These are phyloP conservation scores for Cynaeus angustus DNA, from an alignment of 2,888 invertebrate species.

Conservation along the genomic window DNA sequence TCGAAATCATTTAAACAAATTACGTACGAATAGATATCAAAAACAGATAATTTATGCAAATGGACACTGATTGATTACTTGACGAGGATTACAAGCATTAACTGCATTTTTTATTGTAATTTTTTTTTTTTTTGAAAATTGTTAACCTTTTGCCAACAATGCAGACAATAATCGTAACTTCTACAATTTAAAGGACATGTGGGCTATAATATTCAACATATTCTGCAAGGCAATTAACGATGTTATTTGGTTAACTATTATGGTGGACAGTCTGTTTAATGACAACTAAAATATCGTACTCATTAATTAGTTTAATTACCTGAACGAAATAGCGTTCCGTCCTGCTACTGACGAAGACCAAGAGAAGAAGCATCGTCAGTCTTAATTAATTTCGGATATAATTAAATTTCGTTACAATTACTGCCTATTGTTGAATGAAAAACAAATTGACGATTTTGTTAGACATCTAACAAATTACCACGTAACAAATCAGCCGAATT, in stretches of 20 bases:
- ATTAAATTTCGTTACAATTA: slow-evolving; percentile 1
- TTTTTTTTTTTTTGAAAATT: not conserved
- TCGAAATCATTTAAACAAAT: too few species aligned
- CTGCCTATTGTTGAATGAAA: too few species aligned
- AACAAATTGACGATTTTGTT: slow-evolving; percentile 14
- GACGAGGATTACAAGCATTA: not conserved
- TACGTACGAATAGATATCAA: too few species aligned
- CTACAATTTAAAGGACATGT: slow-evolving; percentile 4
- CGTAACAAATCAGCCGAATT: not conserved
- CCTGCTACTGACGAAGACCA: slow-evolving; percentile 6
- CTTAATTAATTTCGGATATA: not conserved
- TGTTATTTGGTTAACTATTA: slow-evolving; percentile 15
- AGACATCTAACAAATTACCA: not conserved
- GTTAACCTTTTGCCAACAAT: not conserved
- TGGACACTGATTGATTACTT: too few species aligned
- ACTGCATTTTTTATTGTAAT: not conserved
- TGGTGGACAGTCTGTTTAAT: slow-evolving; percentile 2
- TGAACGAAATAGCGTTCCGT: slow-evolving; percentile 22
- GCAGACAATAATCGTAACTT: not conserved
- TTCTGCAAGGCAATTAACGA: slow-evolving; percentile 25
- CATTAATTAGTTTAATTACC: slow-evolving; percentile 30
- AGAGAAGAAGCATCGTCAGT: not conserved
- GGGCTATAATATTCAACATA: not conserved
- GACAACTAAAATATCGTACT: slow-evolving; percentile 31
- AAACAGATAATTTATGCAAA: too few species aligned